These are phyloP conservation scores for Echinops telfairi DNA, from an alignment of 2,113 vertebrate genomes.

Conservation along the genomic window DNA sequence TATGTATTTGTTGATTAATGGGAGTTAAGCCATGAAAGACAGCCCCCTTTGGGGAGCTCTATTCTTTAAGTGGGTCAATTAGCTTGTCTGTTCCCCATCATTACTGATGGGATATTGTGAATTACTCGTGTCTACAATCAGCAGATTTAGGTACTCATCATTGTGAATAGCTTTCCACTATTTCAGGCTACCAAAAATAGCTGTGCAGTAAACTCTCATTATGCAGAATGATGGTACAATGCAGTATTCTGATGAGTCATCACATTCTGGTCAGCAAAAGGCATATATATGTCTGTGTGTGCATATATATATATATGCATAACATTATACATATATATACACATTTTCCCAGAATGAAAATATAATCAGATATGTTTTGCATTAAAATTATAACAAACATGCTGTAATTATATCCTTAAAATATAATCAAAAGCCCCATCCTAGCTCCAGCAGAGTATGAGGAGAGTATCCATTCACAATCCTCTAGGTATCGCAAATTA, in stretches of 20 bases:
- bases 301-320: not conserved
- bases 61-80: conserved; percentile 80
- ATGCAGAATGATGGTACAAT: conserved; percentile 12
- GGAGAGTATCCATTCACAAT: accelerated
- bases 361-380: not conserved
- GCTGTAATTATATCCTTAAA: accelerated
- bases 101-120: conserved; percentile 78
- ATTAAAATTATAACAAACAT: accelerated
- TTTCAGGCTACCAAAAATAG: conserved; percentile 56
- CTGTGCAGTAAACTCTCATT: conserved; percentile 53
- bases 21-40: conserved; percentile 66
- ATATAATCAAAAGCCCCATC: accelerated
- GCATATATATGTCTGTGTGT: not conserved
- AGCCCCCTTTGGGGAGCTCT: conserved; percentile 73
- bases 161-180: not conserved
- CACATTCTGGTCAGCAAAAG: conserved; percentile 57
- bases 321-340: not conserved
- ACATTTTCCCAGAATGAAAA: not conserved
- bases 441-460: accelerated
- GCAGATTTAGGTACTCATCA: conserved; percentile 64
- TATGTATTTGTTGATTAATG: conserved; percentile 75
- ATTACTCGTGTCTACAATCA: conserved; percentile 69
- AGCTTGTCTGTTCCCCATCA: conserved; percentile 71
- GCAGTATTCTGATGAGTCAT: conserved; percentile 42
- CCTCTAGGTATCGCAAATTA: accelerated